Percentiles rank a stretch among this genome's conserved stretches.
These are phyloP conservation scores for Margaritifera margaritifera DNA, from an alignment of 2,888 invertebrate genomes.

Conservation along the genomic window DNA sequence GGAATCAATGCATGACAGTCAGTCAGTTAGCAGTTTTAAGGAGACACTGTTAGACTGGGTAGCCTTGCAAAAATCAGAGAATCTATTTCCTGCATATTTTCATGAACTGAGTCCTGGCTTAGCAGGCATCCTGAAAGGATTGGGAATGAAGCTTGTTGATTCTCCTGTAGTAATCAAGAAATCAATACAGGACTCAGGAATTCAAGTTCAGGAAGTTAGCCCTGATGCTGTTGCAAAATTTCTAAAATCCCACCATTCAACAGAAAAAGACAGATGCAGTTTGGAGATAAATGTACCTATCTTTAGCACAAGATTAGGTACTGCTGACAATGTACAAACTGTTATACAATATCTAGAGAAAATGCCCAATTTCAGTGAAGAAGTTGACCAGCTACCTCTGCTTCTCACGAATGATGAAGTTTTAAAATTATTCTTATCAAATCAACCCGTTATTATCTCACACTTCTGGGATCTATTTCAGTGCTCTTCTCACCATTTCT, in stretches of 20 bases:
- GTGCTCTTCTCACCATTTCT: constrained; percentile 5
- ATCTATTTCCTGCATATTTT: too few species aligned
- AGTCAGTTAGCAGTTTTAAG: too few species aligned
- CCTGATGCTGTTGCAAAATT: constrained; percentile 10
- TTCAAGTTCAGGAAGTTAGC: not conserved
- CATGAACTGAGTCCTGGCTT: too few species aligned
- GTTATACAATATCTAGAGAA: constrained; percentile 35
- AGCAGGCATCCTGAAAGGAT: not conserved
- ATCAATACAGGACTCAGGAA: constrained; percentile 7
- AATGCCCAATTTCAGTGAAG: constrained; percentile 13
- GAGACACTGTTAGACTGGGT: too few species aligned
- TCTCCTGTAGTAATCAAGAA: constrained; percentile 5
- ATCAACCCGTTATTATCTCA: constrained; percentile 30
- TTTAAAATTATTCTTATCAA: constrained; percentile 30
- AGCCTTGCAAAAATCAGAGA: too few species aligned
- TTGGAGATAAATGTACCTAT: constrained; percentile 1
- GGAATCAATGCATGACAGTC: too few species aligned
- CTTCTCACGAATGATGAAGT: constrained; percentile 42
- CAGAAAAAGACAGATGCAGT: not conserved
- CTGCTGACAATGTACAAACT: constrained; percentile 3
- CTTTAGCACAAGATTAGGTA: constrained; percentile 5
- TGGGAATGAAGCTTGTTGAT: constrained; percentile 18
- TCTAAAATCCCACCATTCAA: constrained; percentile 9
- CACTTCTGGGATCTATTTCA: constrained; percentile 15
- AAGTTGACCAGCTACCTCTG: constrained; percentile 46